Evolutionary conservation across 92 coral and sea anemone genomes (phyloP).

Genomic region (Ricordea florida): DNA sequence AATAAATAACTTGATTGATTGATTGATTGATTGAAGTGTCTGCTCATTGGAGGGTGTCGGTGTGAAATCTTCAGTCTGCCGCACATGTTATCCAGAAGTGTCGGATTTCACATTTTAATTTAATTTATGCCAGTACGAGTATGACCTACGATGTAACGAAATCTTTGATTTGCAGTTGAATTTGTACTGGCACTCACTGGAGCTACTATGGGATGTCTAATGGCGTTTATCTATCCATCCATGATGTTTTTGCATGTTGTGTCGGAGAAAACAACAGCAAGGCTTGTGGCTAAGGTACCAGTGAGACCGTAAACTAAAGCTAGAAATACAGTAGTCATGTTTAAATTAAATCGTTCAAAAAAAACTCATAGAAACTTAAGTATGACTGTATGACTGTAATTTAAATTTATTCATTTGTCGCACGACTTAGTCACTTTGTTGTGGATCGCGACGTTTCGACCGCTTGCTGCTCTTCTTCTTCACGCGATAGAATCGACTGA

Average conservation of each 20-base stretch:
- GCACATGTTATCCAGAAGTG: no score
- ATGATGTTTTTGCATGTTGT: constrained; percentile 75
- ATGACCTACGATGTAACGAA: neutral
- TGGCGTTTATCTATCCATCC: constrained; percentile 84
- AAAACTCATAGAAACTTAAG: neutral
- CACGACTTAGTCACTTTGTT: no score
- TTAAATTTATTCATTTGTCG: no score
- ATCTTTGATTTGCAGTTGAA: constrained; percentile 73
- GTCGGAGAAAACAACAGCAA: constrained; percentile 64
- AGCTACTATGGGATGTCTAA: constrained; percentile 93
- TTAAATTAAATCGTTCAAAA: no score
- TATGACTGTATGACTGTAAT: neutral
- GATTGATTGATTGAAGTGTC: no score
- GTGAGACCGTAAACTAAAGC: neutral
- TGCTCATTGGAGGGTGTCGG: no score
- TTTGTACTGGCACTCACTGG: constrained; percentile 95
- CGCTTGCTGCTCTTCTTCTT: no score
- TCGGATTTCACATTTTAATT: neutral
- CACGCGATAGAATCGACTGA: no score
- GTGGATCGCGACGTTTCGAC: no score
- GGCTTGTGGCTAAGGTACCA: constrained; percentile 72
- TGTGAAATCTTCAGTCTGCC: no score
- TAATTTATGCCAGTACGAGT: neutral
- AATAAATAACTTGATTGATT: no score
- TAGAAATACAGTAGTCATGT: no score